Base-by-base conservation (phyloP, 1,140 invertebrate genomes). In the Drosophila nannoptera region DNA sequence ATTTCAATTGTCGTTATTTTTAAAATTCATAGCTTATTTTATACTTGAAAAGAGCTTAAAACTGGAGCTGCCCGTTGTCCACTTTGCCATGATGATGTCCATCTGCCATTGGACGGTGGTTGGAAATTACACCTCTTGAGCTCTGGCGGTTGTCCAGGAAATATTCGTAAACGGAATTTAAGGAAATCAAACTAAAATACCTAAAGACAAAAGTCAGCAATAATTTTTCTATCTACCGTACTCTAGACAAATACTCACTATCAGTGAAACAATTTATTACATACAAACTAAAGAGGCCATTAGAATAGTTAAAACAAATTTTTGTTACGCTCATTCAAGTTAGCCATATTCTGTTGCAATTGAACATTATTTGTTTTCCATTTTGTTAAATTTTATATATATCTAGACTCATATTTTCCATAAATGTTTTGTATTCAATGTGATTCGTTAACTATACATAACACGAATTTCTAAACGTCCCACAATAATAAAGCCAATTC, bases 41-140 rank as follows among this genome's bases (percentile, higher is more conserved):
- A 50, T 59, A 29, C 6, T 22, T 22, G 22, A 22, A 22, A 55
- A 92, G 92, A 92, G 88, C 81, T 92, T 7, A 89, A 91, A 59
- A 91, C 92, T 40, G 92, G 92, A 6, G 91, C 90, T 38, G 91
- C 91, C 64, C 92, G 92, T 63, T 97, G 95, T 90, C 95, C 95
- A 4, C 89, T 97, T 9, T 97, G 95, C 82, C 93, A 93, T 73
- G 90, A 91, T 55, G 93, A 94, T 80, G 90, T 95, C 7, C 89
- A 91, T 56, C 56, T 88, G 9, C 87, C 88, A 7, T 69, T 77
- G 48, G 88, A 90, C 61, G 88, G 45, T 58, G 90, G 59, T 88
- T 92, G 70, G 93, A 94, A 86, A 89, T 91, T 71, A 88, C 91
- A 65, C 48, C 78, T 90, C 2, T 67, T 89, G 0, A 88, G 75